Conservation (phyloP, 2,113 vertebrate species). For the Isichthys henryi region DNA sequence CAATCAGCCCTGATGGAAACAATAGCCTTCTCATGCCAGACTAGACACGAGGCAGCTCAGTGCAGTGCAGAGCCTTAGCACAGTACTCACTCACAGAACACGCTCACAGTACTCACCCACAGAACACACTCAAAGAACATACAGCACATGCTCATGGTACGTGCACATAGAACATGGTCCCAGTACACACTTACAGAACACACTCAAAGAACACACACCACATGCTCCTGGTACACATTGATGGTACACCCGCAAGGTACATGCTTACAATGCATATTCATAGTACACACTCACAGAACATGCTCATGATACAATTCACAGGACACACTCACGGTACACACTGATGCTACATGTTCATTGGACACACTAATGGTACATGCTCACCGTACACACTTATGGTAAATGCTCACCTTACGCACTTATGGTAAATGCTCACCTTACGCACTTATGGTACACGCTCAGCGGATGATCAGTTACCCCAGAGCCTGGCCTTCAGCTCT, state of each 20-base stretch:
- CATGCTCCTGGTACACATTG: neutral
- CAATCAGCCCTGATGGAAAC: neutral
- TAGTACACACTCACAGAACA: neutral
- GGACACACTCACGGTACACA: neutral
- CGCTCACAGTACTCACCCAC: neutral
- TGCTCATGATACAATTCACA: neutral
- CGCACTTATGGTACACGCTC: neutral
- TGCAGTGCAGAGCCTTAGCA: neutral
- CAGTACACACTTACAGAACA: neutral
- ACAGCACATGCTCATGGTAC: neutral
- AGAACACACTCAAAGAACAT: neutral
- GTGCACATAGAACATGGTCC: no score
- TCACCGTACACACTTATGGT: no score
- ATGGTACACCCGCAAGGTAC: neutral
- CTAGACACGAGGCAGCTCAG: neutral
- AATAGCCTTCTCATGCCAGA: neutral
- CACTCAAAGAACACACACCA: neutral
- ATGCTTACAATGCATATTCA: neutral
- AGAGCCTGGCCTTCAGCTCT: neutral
- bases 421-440: neutral
- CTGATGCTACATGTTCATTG: neutral
- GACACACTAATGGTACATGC: no score
- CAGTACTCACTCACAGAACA: neutral
- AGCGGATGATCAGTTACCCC: neutral
- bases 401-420: neutral